phyloP scores from a whole-genome alignment of 2,888 invertebrate genomes.

The Globia sparganii region DNA sequence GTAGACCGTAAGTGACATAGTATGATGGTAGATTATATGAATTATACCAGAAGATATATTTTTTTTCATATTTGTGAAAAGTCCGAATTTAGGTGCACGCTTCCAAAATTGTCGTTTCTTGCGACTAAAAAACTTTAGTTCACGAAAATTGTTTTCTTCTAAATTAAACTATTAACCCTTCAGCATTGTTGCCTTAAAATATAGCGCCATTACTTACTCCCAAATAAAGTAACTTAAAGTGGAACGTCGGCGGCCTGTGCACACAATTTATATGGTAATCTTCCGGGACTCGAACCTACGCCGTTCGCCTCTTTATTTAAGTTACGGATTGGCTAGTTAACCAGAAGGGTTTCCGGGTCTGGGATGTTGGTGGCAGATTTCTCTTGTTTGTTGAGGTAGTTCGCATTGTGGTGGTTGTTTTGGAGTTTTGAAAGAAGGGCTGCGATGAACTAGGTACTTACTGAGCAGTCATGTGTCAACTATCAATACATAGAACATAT shows the following conservation, averaged over 20 bases:
- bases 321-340: conserved; percentile 52
- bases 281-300: conserved; percentile 50
- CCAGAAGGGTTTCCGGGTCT: conserved; percentile 32
- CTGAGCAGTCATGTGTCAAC: neutral
- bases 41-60: too few relatives aligned
- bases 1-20: too few relatives aligned
- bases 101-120: neutral
- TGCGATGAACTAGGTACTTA: neutral
- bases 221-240: conserved; percentile 46
- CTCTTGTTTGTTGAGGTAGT: conserved; percentile 35
- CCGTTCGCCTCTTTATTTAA: conserved; percentile 55
- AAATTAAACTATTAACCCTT: conserved; percentile 11
- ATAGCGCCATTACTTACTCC: conserved; percentile 45
- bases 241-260: conserved; percentile 37
- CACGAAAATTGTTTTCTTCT: neutral
- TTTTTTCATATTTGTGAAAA: neutral
- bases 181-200: conserved; percentile 45
- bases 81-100: neutral
- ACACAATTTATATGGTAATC: conserved; percentile 73
- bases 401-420: neutral
- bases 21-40: too few relatives aligned
- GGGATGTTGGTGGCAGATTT: conserved; percentile 11
- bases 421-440: neutral
- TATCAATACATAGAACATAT: neutral
- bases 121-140: neutral